Conservation (phyloP, 2,888 invertebrate species). For the Synergus japonicus region DNA sequence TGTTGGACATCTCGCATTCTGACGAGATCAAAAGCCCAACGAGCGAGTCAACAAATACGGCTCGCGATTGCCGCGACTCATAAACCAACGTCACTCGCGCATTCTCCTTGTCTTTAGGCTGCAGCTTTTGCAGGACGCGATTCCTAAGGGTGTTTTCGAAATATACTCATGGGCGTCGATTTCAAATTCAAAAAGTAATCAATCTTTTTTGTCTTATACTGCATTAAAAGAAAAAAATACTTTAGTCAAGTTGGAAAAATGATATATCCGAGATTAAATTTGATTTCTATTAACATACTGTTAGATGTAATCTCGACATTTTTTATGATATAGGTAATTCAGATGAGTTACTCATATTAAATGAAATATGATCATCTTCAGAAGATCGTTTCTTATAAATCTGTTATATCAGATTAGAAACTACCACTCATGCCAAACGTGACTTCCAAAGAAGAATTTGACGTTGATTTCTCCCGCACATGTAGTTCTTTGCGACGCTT, state of each 20-base stretch:
- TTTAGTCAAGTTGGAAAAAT: background rate
- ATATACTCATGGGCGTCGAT: background rate
- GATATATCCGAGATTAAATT: background rate
- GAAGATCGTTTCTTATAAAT: constrained; percentile 12
- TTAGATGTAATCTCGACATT: background rate
- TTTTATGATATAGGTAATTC: background rate
- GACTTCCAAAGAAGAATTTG: background rate
- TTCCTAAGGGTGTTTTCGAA: background rate
- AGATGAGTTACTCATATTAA: background rate
- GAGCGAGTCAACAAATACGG: constrained; percentile 67
- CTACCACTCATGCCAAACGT: background rate
- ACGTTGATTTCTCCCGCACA: constrained; percentile 22
- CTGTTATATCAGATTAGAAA: constrained; percentile 9
- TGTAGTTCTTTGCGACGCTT: constrained; percentile 26
- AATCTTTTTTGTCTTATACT: background rate
- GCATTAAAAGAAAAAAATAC: too few species aligned
- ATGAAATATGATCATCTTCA: constrained; percentile 26
- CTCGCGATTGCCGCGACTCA: constrained; percentile 66
- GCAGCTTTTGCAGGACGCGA: constrained; percentile 32
- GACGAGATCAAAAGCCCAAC: constrained; percentile 69
- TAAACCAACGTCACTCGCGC: constrained; percentile 69
- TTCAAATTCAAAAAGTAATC: background rate
- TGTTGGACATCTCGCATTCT: constrained; percentile 67
- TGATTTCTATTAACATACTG: background rate
- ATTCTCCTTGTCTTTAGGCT: constrained; percentile 60